Conservation (phyloP, 1,140 invertebrate genomes). For the Drosophila hydei region DNA sequence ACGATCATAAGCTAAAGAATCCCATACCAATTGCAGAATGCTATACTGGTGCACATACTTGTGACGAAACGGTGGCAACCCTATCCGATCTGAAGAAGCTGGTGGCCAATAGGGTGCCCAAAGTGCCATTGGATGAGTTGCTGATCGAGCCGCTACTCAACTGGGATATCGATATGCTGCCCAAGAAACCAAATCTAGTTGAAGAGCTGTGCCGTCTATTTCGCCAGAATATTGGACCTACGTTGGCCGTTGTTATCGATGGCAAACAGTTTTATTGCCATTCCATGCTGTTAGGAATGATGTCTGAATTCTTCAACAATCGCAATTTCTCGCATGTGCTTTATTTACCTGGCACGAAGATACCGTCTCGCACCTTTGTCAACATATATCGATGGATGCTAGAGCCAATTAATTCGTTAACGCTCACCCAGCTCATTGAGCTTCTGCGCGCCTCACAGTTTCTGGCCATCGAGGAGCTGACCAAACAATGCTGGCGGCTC, state of each 20-base stretch:
- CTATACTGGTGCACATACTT: background rate
- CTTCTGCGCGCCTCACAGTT: background rate
- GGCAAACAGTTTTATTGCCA: background rate
- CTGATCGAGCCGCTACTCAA: background rate
- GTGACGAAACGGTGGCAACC: background rate
- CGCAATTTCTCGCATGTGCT: background rate
- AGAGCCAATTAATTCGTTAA: background rate
- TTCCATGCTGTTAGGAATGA: background rate
- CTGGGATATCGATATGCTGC: background rate
- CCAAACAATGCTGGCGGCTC: background rate
- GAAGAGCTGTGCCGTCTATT: background rate
- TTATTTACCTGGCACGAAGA: background rate
- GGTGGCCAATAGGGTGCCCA: background rate
- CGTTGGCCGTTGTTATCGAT: background rate
- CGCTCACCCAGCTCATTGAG: background rate
- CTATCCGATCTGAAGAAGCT: background rate
- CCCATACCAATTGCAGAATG: background rate
- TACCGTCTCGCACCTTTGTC: slow-evolving; percentile 1
- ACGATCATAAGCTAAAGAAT: background rate
- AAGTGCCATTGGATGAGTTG: background rate
- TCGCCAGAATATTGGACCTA: slow-evolving; percentile 1
- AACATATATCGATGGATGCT: background rate
- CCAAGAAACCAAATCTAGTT: background rate
- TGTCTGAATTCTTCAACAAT: background rate
- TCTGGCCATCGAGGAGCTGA: background rate